A percentile compares a stretch with the other conserved stretches of the same genome.
Evolutionary conservation across 2,888 invertebrate genomes (phyloP).

Genomic region (Andrena praecox): DNA sequence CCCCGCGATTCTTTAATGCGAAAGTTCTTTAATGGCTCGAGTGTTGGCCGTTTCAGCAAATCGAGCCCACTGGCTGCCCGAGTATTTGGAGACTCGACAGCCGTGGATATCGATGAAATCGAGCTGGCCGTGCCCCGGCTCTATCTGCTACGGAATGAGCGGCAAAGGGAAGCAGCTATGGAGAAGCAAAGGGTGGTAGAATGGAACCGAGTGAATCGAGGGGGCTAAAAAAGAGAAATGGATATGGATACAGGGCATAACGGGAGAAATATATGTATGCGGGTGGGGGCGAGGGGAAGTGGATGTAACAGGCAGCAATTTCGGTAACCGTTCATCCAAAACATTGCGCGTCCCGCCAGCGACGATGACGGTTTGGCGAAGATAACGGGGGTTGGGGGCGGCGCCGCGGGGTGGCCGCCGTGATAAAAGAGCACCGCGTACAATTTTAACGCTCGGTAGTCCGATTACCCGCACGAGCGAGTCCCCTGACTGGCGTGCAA

Average conservation of each 20-base stretch:
- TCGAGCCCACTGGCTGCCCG: neutral
- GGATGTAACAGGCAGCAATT: slow-evolving; percentile 60
- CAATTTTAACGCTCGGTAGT: slow-evolving; percentile 62
- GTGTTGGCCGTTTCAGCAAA: neutral
- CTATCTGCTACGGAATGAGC: neutral
- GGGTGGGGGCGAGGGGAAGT: neutral
- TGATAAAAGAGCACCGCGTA: slow-evolving; percentile 50
- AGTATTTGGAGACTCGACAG: neutral
- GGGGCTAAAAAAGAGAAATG: neutral
- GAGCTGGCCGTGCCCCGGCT: neutral
- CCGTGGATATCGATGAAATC: neutral
- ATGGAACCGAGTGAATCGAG: too few species aligned
- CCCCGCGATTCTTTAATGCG: too few species aligned
- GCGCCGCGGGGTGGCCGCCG: neutral
- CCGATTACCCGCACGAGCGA: slow-evolving; percentile 51
- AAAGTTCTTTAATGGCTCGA: neutral
- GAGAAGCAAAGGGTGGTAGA: neutral
- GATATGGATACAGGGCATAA: neutral
- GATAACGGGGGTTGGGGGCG: slow-evolving; percentile 33
- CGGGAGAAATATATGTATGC: slow-evolving; percentile 22
- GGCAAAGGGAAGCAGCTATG: neutral
- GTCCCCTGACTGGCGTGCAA: neutral
- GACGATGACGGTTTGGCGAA: slow-evolving; percentile 41
- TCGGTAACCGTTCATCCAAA: slow-evolving; percentile 67
- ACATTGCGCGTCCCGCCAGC: slow-evolving; percentile 50